These are phyloP conservation scores for Andrena flavipes DNA, from an alignment of 2,888 invertebrate species.

Conservation along the genomic window DNA sequence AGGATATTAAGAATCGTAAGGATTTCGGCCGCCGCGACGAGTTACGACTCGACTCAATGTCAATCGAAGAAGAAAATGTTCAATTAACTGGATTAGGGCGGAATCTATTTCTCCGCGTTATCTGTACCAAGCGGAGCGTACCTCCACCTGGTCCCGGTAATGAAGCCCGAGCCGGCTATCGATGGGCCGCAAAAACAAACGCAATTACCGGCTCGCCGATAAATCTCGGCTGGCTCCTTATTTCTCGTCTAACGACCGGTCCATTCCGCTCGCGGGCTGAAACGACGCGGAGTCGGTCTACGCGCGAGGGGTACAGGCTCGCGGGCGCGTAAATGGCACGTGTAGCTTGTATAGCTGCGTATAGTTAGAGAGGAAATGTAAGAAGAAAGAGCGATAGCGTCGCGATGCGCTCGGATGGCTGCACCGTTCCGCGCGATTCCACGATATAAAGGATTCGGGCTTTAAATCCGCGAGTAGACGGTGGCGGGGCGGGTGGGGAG, in stretches of 20 bases:
- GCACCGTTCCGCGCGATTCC: conserved; percentile 61
- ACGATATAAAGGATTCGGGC: conserved; percentile 64
- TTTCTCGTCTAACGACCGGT: conserved; percentile 10
- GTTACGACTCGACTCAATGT: not conserved
- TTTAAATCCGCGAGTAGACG: conserved; percentile 62
- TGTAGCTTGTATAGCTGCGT: not conserved
- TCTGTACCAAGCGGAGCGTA: no score
- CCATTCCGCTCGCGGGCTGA: not conserved
- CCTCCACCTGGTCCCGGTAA: not conserved
- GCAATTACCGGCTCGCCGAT: conserved; percentile 13
- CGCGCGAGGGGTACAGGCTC: no score
- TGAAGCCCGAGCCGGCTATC: not conserved
- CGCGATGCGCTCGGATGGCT: conserved; percentile 58
- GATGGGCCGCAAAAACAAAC: conserved; percentile 6
- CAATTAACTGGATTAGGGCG: not conserved
- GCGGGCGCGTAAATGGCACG: not conserved
- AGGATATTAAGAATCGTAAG: not conserved
- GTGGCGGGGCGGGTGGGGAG: not conserved
- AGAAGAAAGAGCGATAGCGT: conserved; percentile 30
- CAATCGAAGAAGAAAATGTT: not conserved
- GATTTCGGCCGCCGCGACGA: not conserved
- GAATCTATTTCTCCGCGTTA: no score
- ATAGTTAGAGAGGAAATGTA: conserved; percentile 5
- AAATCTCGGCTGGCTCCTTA: conserved; percentile 1
- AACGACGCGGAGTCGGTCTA: not conserved